Conservation (phyloP, 2,797 vertebrate genomes). For the Tapirus indicus region DNA sequence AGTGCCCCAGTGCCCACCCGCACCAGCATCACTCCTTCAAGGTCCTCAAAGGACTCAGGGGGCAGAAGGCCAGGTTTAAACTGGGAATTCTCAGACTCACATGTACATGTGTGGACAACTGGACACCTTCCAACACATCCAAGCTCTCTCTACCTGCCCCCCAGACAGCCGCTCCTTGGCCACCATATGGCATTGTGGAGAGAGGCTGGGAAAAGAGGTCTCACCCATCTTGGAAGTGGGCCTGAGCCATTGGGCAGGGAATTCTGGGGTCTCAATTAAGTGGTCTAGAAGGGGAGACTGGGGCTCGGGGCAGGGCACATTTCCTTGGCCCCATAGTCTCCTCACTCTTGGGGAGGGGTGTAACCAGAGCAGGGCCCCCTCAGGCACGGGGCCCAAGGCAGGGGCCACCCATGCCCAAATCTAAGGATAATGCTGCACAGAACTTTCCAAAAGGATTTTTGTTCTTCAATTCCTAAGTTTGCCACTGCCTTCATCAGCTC, state of each 20-base stretch:
- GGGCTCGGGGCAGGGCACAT: background rate
- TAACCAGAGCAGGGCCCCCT: background rate
- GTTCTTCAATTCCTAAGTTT: background rate
- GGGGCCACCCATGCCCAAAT: background rate
- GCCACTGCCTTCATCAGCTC: background rate
- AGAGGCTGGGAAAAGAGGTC: background rate
- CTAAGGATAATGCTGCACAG: background rate
- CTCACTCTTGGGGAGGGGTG: background rate
- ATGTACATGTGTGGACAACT: background rate
- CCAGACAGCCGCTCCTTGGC: background rate
- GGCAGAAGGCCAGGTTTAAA: background rate
- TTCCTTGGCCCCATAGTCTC: background rate
- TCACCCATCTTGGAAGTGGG: background rate
- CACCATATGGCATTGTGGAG: background rate
- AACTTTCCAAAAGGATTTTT: background rate
- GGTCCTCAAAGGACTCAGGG: background rate
- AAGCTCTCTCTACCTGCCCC: background rate
- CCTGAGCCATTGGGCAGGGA: background rate
- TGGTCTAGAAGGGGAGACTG: background rate
- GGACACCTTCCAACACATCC: background rate
- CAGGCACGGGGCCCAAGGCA: background rate
- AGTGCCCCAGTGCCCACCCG: fast-evolving
- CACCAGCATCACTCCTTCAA: background rate
- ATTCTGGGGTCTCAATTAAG: background rate
- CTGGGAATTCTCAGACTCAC: background rate